Base-by-base conservation (phyloP, 2,797 vertebrate species). In the Tragopan temminckii region DNA sequence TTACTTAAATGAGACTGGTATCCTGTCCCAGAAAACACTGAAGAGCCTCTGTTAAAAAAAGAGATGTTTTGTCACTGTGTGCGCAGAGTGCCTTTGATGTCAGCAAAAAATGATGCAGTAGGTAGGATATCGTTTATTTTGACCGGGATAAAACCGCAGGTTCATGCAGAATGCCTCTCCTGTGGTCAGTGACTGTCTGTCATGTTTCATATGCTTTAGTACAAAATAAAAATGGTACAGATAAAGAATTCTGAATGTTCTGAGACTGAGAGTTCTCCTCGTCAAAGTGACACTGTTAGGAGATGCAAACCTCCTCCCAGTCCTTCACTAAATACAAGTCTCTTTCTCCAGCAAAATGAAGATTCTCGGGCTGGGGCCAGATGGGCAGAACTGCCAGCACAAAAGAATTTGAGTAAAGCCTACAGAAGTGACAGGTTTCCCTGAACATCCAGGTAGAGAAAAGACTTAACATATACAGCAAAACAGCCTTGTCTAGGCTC, bases 381-480 rank as follows among this genome's bases (percentile, higher is more conserved):
- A 35, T 7, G 2, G 78, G 14, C 24, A 66, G n/a, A 75, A 83
- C 70, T 66, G 24, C 29, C 25, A 66, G 13, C 24, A 64, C 20
- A 18, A 24, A 17, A 74, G 29, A 69, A 58, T 77, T 23, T 25
- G 27, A 79, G 18, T 52, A 69, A 69, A 74, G 61, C n/a, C 46
- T 61, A 36, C 13, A 55, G n/a, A 19, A 55, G 69, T 10, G 35
- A 66, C 27, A 67, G 11, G n/a, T 40, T 85, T 89, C 33, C n/a
- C 46, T 43, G 19, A 17, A 18, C 12, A 24, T 7, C 23, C 36
- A 24, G 0, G 0, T 35, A 50, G 10, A 35, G 14, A 62, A 61
- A 71, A 66, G 20, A 12, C n/a, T 43, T 25, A 59, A 71, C 14
- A 71, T 4, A 72, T 35, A 67, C 36, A 89, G 36, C 15, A 62